Percentiles rank a stretch among this genome's conserved stretches.
Conservation (phyloP, 2,797 vertebrate genomes). For the Remorina albescens region DNA sequence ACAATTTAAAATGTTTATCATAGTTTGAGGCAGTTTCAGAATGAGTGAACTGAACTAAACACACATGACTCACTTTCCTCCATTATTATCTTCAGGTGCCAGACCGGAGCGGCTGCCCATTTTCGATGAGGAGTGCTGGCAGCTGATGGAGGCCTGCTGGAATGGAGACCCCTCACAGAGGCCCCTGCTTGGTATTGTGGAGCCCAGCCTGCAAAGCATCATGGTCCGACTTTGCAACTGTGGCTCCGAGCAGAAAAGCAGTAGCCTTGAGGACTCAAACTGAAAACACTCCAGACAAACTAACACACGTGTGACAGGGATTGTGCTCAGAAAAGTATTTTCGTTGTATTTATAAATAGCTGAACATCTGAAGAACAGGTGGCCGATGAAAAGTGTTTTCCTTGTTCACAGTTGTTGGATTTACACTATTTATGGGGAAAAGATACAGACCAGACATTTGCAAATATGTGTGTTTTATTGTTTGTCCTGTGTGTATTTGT, state of each 20-base stretch:
- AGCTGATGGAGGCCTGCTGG: constrained; percentile 99
- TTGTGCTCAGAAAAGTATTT: constrained; percentile 43
- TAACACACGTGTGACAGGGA: constrained; percentile 47
- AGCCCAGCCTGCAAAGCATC: constrained; percentile 94
- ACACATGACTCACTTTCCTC: constrained; percentile 7
- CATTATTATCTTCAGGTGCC: constrained; percentile 83
- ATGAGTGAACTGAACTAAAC: not conserved
- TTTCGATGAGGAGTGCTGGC: constrained; percentile 98
- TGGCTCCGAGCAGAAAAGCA: constrained; percentile 79
- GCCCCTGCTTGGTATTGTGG: constrained; percentile 95
- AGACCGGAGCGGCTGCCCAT: constrained; percentile 90
- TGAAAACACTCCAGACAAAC: constrained; percentile 81
- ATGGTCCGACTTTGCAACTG: constrained; percentile 91
- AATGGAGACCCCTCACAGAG: constrained; percentile 93
- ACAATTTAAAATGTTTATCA: too few species aligned
- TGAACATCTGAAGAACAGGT: constrained; percentile 23
- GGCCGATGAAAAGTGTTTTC: constrained; percentile 28
- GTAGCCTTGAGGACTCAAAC: constrained; percentile 92
- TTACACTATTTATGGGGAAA: constrained; percentile 82
- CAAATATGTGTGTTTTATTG: constrained; percentile 73
- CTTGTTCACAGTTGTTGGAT: constrained; percentile 61
- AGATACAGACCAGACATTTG: constrained; percentile 61
- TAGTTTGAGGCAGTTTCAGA: too few species aligned
- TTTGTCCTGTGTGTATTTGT: constrained; percentile 79
- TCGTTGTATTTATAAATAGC: constrained; percentile 71